Conservation (phyloP, 2,113 vertebrate genomes). For the Sinocyclocheilus maitianheensis region DNA sequence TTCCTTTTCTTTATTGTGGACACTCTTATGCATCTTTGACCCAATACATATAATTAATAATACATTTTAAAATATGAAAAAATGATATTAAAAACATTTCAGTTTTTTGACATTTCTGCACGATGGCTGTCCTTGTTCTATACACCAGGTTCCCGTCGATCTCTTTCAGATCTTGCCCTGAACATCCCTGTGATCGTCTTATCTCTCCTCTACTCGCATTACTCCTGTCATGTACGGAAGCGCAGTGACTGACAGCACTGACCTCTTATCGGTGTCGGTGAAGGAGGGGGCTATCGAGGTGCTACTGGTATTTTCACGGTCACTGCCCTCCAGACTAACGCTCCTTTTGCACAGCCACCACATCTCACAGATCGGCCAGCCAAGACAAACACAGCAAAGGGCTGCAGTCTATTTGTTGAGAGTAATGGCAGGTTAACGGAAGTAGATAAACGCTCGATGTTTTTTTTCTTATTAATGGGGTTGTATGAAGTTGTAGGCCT, state of each 20-base stretch:
- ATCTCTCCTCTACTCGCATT: conserved; percentile 24
- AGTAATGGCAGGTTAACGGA: not conserved
- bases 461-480: too few relatives aligned
- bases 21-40: not conserved
- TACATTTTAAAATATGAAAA: not conserved
- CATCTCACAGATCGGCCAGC: conserved; percentile 14
- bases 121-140: not conserved
- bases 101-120: not conserved
- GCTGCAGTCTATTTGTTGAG: conserved; percentile 31
- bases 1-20: not conserved
- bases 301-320: conserved; percentile 55
- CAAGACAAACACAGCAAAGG: conserved; percentile 23
- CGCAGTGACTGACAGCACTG: not conserved
- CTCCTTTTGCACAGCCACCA: conserved; percentile 18
- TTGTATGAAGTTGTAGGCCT: too few relatives aligned
- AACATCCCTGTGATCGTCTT: conserved; percentile 11
- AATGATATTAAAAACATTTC: too few relatives aligned
- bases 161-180: not conserved
- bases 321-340: conserved; percentile 24
- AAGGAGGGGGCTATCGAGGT: conserved; percentile 29
- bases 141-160: not conserved
- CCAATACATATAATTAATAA: not conserved
- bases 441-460: not conserved
- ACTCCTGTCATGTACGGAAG: conserved; percentile 29
- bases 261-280: conserved; percentile 43